Evolutionary conservation across 2,113 vertebrate species (phyloP), one percentile per base, ranked within the genome.

Genomic region (Cephalophus harveyi): DNA sequence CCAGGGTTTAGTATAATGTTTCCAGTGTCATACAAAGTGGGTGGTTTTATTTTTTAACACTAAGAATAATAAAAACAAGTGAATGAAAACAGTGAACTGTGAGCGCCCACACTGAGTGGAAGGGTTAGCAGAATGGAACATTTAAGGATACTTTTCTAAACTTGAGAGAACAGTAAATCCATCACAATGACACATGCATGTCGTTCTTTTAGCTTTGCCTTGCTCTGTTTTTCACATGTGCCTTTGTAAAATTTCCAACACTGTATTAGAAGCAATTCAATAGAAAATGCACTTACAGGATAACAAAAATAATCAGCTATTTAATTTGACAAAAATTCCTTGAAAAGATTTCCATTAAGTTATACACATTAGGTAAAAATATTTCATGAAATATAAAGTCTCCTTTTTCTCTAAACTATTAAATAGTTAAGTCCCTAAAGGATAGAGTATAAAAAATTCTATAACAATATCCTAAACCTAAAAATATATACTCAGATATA

Each of bases 41-140:
- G 30, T 95, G 59, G 46, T 54, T 97, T 94, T 89, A 81, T n/a
- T 79, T 86, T 90, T 95, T 59, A 91, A 71, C 30, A 48, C 23
- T 91, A 85, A 95, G 28, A 88, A 55, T 87, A 95, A 84, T 48
- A 95, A 92, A 87, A 86, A 48, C 43, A 57, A 23, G 7, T 0
- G 8, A 27, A 91, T 52, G 8, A 87, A 93, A 91, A 10, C 76
- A 67, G 48, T 28, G 27, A n/a, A 19, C 23, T 27, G 12, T 36
- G 54, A 21, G 3, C 13, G 28, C 28, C 23, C 43, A 43, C 48
- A 19, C 14, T 76, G 52, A 67, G 90, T 55, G 76, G 3, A 79
- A 76, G 33, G 30, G 28, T 48, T 40, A 87, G 2, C 28, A 50
- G 25, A 33, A 95, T 5, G 25, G 9, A 52, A 8, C 60, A 10